Evolutionary conservation across 2,888 invertebrate species (phyloP).

Genomic region (Eilema caniola): DNA sequence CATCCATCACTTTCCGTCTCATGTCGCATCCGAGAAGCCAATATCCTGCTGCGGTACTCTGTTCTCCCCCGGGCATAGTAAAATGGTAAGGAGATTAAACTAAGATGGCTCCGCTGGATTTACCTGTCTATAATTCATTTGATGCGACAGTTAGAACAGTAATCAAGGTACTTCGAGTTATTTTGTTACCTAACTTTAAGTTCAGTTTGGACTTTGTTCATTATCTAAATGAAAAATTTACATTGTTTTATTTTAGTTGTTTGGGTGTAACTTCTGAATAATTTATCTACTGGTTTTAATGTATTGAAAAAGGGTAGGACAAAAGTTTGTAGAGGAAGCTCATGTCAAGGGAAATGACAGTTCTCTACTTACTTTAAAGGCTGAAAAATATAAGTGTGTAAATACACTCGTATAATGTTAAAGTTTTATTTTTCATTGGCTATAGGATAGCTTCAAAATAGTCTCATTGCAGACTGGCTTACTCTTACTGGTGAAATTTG

Average conservation of each 20-base stretch:
- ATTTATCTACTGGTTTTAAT: background rate
- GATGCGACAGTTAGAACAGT: background rate
- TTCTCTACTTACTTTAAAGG: too few species aligned
- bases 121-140: constrained; percentile 15
- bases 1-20: constrained; percentile 27
- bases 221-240: background rate
- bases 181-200: background rate
- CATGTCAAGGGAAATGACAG: too few species aligned
- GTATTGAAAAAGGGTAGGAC: too few species aligned
- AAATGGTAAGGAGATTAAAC: constrained; percentile 21
- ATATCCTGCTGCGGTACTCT: constrained; percentile 22
- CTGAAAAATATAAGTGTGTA: too few species aligned
- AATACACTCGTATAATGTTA: too few species aligned
- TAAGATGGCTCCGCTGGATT: constrained; percentile 13
- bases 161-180: constrained; percentile 1
- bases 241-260: background rate
- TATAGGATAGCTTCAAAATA: too few species aligned
- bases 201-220: background rate
- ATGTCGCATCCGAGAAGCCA: constrained; percentile 23
- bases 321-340: too few species aligned
- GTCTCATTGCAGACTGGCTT: too few species aligned
- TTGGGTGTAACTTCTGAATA: background rate
- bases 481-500: too few species aligned
- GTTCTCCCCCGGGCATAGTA: constrained; percentile 13
- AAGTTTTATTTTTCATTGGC: too few species aligned